Conservation (phyloP, 2,113 vertebrate species). For the Lontra canadensis region DNA sequence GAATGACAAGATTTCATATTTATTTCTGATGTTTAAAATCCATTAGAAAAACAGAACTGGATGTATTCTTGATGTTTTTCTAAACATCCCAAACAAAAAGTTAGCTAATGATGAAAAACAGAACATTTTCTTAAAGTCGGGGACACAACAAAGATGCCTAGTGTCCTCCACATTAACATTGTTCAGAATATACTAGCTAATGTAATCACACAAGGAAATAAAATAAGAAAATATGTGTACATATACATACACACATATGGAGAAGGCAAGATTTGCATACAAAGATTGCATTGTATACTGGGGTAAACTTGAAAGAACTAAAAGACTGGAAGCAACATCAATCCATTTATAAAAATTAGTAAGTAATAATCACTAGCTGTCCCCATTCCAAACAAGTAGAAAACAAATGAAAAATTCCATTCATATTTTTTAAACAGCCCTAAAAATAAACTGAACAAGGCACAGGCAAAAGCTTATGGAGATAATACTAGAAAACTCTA, state of each 20-base stretch:
- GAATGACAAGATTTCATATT: neutral
- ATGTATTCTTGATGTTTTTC: neutral
- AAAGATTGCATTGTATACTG: neutral
- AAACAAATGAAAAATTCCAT: neutral
- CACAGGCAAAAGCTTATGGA: neutral
- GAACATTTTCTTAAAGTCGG: neutral
- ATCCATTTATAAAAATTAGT: neutral
- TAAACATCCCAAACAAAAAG: neutral
- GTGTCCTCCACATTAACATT: neutral
- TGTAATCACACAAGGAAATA: neutral
- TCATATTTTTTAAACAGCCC: neutral
- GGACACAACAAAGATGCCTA: neutral
- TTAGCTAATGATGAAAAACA: conserved; percentile 14
- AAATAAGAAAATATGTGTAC: neutral
- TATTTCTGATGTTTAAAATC: conserved; percentile 31
- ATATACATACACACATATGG: neutral
- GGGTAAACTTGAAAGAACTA: neutral
- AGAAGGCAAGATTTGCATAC: neutral
- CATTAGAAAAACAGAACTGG: neutral
- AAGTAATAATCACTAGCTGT: neutral
- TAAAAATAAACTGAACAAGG: neutral
- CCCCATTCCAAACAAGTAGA: neutral
- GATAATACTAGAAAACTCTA: neutral
- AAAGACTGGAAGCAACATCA: neutral
- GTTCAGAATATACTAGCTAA: neutral